Evolutionary conservation across 2,888 invertebrate genomes (phyloP).

Genomic region (Xestoiulus laeticollis): DNA sequence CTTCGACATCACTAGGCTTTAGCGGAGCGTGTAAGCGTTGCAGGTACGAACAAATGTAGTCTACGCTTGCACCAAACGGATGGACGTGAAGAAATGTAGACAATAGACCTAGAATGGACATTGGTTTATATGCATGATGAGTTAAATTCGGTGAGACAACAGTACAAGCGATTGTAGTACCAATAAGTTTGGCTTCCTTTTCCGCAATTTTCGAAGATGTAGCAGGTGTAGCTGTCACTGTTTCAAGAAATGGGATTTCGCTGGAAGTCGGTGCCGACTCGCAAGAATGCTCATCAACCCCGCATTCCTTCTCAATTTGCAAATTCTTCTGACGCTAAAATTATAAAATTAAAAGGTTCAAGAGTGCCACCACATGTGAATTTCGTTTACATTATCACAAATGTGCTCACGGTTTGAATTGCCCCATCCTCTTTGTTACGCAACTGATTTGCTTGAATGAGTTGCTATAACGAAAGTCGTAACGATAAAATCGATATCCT

Average conservation of each 20-base stretch:
- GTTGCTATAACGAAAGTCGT: conserved; percentile 50
- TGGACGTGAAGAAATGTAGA: conserved; percentile 92
- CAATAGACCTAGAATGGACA: conserved; percentile 74
- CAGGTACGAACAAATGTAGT: conserved; percentile 90
- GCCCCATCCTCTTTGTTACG: conserved; percentile 54
- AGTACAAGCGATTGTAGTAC: conserved; percentile 56
- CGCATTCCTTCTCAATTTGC: not conserved
- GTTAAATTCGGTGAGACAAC: not conserved
- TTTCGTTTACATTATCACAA: not conserved
- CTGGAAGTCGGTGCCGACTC: conserved; percentile 20
- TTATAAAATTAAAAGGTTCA: not conserved
- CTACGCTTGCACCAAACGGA: conserved; percentile 89
- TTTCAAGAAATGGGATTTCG: conserved; percentile 6
- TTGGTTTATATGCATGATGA: too few species aligned
- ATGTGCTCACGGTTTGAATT: conserved; percentile 49
- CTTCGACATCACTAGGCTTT: conserved; percentile 79
- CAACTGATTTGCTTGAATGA: conserved; percentile 55
- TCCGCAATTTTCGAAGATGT: conserved; percentile 57
- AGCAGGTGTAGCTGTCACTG: not conserved
- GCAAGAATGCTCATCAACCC: not conserved
- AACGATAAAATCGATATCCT: not conserved
- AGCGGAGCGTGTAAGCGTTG: conserved; percentile 79
- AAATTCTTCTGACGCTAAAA: not conserved
- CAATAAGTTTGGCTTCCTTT: conserved; percentile 61
- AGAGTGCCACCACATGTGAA: not conserved